Evolutionary conservation across 2,797 vertebrate species (phyloP), one percentile per base, ranked within the genome.

Genomic region (Numenius phaeopus): DNA sequence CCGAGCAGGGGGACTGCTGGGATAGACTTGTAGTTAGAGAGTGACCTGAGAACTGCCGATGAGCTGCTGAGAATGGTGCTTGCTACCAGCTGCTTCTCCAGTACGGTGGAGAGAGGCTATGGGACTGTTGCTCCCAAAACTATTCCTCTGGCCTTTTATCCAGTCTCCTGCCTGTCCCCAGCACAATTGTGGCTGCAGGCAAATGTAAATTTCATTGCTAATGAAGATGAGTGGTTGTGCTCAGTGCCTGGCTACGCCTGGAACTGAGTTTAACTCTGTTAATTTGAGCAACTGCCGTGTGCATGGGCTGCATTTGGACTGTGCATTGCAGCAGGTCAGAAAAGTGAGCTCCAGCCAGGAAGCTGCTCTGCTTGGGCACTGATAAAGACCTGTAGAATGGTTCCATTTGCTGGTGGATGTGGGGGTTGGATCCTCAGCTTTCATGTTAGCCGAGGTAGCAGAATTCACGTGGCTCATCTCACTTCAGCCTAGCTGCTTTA

Each of bases 141-240:
- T 62, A 16, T 64, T 92, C 17, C 32, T 79, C n/a, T 81, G 83
- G 44, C 57, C 37, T 93, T 90, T 86, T 46, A 87, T 42, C 40
- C n/a, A 57, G 19, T 37, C 27, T 86, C 29, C 40, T 49, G 40
- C 54, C n/a, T 42, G 18, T 89, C 6, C 8, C 39, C n/a, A 59
- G 65, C 32, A 73, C 21, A 80, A 13, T 19, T 2, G 2, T 46
- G 37, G 44, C 92, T 1, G 2, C 49, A 72, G 62, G 66, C 49
- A 65, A 49, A 47, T 69, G 81, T 54, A 57, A 29, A 30, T 55
- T 55, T 55, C 18, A 32, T 55, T 55, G 29, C 65, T 95, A 76
- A 89, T 82, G 34, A 67, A 72, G 42, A 50, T 49, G 49, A 69
- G 70, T 92, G 62, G 26, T 84, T 84, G 89, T 90, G 61, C 26